These are phyloP conservation scores for Enteromius unitaeniatus DNA, from an alignment of 2,797 vertebrate species.

Conservation along the genomic window DNA sequence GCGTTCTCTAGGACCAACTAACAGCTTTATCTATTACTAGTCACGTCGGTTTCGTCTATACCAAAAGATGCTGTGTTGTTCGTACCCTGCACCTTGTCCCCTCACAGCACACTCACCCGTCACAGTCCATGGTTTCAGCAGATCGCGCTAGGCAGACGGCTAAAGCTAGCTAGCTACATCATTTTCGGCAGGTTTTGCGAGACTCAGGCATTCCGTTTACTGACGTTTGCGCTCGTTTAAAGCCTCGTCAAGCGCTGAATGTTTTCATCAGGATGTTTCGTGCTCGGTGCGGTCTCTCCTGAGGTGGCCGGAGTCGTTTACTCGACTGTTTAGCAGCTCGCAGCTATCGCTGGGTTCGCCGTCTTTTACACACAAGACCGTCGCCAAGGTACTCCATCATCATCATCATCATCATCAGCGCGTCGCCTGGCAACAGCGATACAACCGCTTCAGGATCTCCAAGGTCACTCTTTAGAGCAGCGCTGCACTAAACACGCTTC, in stretches of 20 bases:
- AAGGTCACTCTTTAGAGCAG: background rate
- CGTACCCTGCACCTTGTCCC: background rate
- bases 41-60: background rate
- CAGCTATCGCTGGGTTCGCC: background rate
- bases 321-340: conserved; percentile 7
- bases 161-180: conserved; percentile 54
- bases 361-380: conserved; percentile 1
- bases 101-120: conserved; percentile 50
- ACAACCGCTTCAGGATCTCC: background rate
- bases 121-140: conserved; percentile 53
- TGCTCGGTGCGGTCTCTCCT: background rate
- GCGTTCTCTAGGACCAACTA: background rate
- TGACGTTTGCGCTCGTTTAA: background rate
- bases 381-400: conserved; percentile 25
- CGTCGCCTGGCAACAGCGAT: conserved; percentile 34
- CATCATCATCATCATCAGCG: background rate
- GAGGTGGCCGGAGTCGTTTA: background rate
- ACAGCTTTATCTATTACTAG: background rate
- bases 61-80: background rate
- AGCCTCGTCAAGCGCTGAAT: background rate
- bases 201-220: background rate
- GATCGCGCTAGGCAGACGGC: conserved; percentile 27
- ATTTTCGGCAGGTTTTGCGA: conserved; percentile 23
- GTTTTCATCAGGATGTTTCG: background rate
- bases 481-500: background rate